Evolutionary conservation across 2,797 vertebrate genomes (phyloP).

Genomic region (Rhabdomys pumilio): DNA sequence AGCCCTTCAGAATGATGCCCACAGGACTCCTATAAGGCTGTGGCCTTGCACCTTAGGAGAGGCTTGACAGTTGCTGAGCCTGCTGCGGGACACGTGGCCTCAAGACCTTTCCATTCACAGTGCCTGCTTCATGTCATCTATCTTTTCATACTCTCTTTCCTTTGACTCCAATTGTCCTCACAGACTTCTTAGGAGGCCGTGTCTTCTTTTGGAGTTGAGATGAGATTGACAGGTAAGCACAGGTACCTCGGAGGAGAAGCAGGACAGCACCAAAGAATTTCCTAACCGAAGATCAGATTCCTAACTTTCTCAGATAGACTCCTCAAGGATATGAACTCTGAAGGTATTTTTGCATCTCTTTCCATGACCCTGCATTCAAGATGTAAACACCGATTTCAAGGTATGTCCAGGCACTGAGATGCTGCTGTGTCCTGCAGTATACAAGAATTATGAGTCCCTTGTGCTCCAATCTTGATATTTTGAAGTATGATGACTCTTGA

Average conservation of each 20-base stretch:
- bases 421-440: neutral
- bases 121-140: rapidly evolving
- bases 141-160: rapidly evolving
- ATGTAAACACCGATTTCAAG: neutral
- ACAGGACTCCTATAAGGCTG: neutral
- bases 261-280: neutral
- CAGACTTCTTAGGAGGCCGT: neutral
- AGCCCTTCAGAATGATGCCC: neutral
- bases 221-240: neutral
- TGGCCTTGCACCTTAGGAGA: rapidly evolving
- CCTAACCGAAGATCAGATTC: neutral
- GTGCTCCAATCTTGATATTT: neutral
- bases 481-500: neutral
- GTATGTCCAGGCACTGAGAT: rapidly evolving
- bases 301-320: neutral
- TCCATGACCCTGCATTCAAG: neutral
- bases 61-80: rapidly evolving
- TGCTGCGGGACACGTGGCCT: neutral
- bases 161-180: neutral
- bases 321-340: neutral
- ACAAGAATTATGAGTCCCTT: neutral
- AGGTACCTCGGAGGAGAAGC: neutral
- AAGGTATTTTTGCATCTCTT: neutral
- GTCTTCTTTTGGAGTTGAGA: neutral
- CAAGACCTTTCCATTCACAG: neutral